These are phyloP conservation scores for Otus scops DNA, from an alignment of 2,797 vertebrate species.

Conservation along the genomic window DNA sequence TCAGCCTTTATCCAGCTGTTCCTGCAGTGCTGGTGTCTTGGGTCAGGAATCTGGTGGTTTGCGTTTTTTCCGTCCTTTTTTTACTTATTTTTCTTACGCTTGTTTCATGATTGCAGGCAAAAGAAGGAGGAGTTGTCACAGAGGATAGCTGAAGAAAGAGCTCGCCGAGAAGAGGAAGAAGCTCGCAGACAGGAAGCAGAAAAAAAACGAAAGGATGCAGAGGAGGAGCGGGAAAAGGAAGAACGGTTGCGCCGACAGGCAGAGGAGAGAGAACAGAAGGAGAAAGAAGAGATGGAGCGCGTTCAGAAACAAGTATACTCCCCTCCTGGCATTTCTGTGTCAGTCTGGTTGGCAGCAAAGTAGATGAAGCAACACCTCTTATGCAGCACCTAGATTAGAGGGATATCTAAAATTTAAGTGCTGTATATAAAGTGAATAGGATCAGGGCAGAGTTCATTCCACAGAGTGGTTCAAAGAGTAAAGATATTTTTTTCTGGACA, in stretches of 20 bases:
- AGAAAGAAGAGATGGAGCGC: constrained; percentile 83
- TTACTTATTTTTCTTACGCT: background rate
- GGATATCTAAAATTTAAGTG: background rate
- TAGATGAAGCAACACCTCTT: background rate
- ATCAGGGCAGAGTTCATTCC: background rate
- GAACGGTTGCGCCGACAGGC: constrained; percentile 58
- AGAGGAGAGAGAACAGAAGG: constrained; percentile 81
- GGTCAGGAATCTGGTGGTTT: background rate
- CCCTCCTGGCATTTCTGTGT: background rate
- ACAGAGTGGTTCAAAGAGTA: background rate
- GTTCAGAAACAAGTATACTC: constrained; percentile 85
- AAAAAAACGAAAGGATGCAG: constrained; percentile 76
- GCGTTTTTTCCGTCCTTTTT: background rate
- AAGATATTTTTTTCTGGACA: background rate
- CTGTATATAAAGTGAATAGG: background rate
- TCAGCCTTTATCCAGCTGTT: background rate
- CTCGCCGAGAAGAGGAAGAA: constrained; percentile 81
- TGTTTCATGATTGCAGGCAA: constrained; percentile 72
- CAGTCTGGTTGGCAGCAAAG: background rate
- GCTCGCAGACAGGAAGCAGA: constrained; percentile 79
- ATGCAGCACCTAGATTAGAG: background rate
- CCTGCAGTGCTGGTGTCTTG: background rate
- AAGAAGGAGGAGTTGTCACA: constrained; percentile 88
- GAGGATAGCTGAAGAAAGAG: constrained; percentile 85
- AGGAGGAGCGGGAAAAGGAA: constrained; percentile 80